Conservation (phyloP, 2,797 vertebrate genomes). For the Thunnus albacares region DNA sequence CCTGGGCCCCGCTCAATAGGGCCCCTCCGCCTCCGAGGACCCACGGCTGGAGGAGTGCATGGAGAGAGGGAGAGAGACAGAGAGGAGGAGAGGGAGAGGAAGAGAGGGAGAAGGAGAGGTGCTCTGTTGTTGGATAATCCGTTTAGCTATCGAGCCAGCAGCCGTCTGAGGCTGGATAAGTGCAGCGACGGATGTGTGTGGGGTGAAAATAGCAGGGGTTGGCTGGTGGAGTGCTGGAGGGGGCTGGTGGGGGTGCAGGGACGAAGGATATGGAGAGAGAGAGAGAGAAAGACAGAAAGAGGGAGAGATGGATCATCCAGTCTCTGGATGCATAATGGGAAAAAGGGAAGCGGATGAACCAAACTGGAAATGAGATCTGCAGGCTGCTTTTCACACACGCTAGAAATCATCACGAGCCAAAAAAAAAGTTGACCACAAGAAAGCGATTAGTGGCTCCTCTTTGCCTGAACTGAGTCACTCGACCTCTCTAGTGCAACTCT, state of each 20-base stretch:
- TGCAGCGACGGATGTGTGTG: conserved; percentile 87
- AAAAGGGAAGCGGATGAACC: conserved; percentile 55
- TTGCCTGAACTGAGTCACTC: background rate
- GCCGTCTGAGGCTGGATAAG: conserved; percentile 89
- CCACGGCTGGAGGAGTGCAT: conserved; percentile 72
- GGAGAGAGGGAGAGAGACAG: conserved; percentile 59
- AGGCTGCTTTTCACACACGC: conserved; percentile 50
- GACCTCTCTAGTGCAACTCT: conserved; percentile 42
- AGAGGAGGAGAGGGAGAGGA: conserved; percentile 56
- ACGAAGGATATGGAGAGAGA: conserved; percentile 45
- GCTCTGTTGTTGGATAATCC: conserved; percentile 99
- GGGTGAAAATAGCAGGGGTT: conserved; percentile 87
- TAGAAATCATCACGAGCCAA: conserved; percentile 45
- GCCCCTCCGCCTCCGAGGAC: conserved; percentile 82
- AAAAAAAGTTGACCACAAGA: conserved; percentile 34
- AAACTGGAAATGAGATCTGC: conserved; percentile 59
- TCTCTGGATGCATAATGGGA: conserved; percentile 62
- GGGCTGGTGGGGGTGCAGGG: conserved; percentile 49
- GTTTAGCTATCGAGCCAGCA: conserved; percentile 95
- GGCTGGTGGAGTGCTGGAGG: conserved; percentile 78
- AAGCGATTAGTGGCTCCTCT: conserved; percentile 6
- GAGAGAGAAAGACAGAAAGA: conserved; percentile 26
- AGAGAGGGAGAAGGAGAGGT: conserved; percentile 91
- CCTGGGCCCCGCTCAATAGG: conserved; percentile 93
- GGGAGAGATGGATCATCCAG: conserved; percentile 70